These are phyloP conservation scores for Ceratina calcarata DNA, from an alignment of 1,140 invertebrate genomes.

Conservation along the genomic window DNA sequence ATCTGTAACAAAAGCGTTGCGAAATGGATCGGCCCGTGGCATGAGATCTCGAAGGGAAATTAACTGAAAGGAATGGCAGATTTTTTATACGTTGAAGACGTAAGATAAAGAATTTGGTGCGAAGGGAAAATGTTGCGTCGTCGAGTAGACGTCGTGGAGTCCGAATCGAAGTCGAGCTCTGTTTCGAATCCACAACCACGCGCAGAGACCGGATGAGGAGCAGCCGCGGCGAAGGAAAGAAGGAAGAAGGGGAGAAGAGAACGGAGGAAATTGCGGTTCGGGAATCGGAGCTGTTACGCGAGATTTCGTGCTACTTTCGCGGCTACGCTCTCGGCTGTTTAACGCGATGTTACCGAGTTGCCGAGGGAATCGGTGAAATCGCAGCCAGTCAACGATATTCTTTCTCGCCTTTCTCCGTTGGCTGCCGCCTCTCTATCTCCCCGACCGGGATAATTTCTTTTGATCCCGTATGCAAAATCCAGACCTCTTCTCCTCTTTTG, in stretches of 20 bases:
- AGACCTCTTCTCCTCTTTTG: not conserved
- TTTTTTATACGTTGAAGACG: too few species aligned
- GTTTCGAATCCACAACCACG: conserved; percentile 45
- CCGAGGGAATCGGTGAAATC: conserved; percentile 23
- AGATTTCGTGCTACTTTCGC: conserved; percentile 46
- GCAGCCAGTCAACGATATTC: not conserved
- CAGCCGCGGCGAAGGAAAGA: not conserved
- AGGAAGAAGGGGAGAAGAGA: conserved; percentile 35
- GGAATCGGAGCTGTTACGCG: conserved; percentile 43
- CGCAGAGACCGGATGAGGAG: conserved; percentile 33
- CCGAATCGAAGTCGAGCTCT: not conserved
- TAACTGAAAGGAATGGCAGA: too few species aligned
- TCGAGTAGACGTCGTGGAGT: not conserved
- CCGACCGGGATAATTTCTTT: not conserved
- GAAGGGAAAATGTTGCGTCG: too few species aligned
- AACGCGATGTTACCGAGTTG: conserved; percentile 1
- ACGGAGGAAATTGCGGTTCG: conserved; percentile 57
- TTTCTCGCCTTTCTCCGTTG: not conserved
- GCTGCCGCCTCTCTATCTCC: not conserved
- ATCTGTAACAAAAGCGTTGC: not conserved
- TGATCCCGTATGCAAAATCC: not conserved
- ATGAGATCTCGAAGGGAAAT: too few species aligned
- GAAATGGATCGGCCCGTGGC: not conserved
- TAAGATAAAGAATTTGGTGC: too few species aligned
- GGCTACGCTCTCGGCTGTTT: conserved; percentile 48